Conservation (phyloP, 2,888 invertebrate genomes). For the Rhagophthalmus giganteus region DNA sequence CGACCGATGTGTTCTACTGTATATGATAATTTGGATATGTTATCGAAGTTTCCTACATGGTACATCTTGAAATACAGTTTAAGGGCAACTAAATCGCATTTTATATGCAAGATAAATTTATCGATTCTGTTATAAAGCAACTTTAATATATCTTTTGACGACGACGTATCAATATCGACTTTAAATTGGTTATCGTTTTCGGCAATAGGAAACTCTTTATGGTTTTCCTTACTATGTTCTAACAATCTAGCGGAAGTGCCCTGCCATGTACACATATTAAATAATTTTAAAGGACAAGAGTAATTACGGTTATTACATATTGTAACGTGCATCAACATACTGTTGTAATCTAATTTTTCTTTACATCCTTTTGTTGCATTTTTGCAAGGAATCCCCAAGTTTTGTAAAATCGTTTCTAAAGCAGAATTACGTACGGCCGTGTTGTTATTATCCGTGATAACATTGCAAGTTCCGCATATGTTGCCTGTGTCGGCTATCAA, state of each 20-base stretch:
- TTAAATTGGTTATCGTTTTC: conserved; percentile 40
- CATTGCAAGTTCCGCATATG: conserved; percentile 43
- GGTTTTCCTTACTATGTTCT: conserved; percentile 42
- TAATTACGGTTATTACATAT: conserved; percentile 39
- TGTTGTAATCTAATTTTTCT: conserved; percentile 34
- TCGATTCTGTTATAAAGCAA: conserved; percentile 41
- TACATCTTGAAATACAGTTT: conserved; percentile 43
- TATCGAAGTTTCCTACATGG: conserved; percentile 40
- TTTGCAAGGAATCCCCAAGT: conserved; percentile 41
- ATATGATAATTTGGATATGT: conserved; percentile 37
- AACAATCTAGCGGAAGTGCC: conserved; percentile 40
- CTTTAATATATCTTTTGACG: conserved; percentile 36
- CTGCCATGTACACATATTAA: conserved; percentile 39
- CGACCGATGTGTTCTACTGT: conserved; percentile 44
- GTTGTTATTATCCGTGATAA: conserved; percentile 13
- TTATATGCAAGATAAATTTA: conserved; percentile 41
- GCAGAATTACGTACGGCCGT: conserved; percentile 35
- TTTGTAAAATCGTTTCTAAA: conserved; percentile 39
- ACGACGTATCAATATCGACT: conserved; percentile 41
- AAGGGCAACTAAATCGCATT: conserved; percentile 35
- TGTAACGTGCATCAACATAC: conserved; percentile 36
- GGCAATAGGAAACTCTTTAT: conserved; percentile 43
- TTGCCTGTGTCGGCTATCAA: conserved; percentile 43
- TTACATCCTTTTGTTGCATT: conserved; percentile 41
- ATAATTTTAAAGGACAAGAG: conserved; percentile 35